Evolutionary conservation across 2,888 invertebrate genomes (phyloP), one percentile per base, ranked within the genome.

Genomic region (Caenorhabditis afra): DNA sequence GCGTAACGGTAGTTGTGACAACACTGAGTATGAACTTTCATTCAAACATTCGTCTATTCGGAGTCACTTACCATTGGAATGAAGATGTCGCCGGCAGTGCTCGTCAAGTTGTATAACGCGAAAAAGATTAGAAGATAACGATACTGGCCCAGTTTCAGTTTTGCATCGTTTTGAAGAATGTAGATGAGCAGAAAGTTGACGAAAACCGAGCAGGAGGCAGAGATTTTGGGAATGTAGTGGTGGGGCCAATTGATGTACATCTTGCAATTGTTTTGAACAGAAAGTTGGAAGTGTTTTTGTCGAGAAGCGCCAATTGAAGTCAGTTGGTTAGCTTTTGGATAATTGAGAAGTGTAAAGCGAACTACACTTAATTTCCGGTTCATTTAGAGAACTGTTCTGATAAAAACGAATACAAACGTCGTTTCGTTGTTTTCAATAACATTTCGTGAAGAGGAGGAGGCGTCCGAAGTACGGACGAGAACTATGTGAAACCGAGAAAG

Each of bases 181-280:
- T 49, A 52, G 3, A 68, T 52, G 1, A 59, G 50, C 1, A 68
- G 44, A 2, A 50, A 41, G 22, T 74, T 74, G 22, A 74, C 41
- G 0, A 66, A 1, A 20, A 66, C 14, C 1, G 66, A 59, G 8
- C 58, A 64, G 18, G 35, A 2, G 1, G 35, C 58, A 0, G 50
- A 23, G 8, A 74, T 23, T 50, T 68, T 75, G 1, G 75, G 75
- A 18, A 68, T 62, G 29, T 62, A 49, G 18, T 52, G 52, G 22
- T 65, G 73, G 12, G 73, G 39, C 35, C 57, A 47, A 37, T 50
- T 65, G 50, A 73, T 73, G 37, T 65, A 65, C 65, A 73, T 73
- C 3, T n/a, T 37, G 3, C n/a, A n/a, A n/a, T n/a, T n/a, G n/a
- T n/a, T n/a, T n/a, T n/a, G n/a, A n/a, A n/a, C n/a, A n/a, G n/a